Base-by-base conservation (phyloP, 2,797 vertebrate species). In the Poeciliopsis infans region DNA sequence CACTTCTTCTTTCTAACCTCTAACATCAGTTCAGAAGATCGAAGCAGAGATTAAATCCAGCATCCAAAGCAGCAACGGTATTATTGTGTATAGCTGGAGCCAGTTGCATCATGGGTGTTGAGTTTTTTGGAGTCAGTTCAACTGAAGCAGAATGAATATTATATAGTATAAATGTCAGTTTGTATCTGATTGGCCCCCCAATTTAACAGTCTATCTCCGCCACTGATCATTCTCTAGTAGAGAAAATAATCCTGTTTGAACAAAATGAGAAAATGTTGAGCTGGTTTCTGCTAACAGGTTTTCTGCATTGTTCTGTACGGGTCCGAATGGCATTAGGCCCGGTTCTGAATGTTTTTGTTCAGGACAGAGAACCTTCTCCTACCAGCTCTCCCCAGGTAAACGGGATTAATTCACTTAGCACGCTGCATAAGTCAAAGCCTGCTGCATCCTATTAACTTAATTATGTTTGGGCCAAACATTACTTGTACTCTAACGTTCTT, bases 81-180 rank as follows among this genome's bases (percentile, higher is more conserved):
- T 88, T 66, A 85, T 81, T 68, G 31, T 74, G 53, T 33, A 12
- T 79, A 64, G 68, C 92, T 93, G 90, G 89, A 81, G 78, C 71
- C 66, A 15, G 41, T 91, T 94, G 82, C 90, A 87, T 93, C 89
- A 93, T 75, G 43, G 69, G 23, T 28, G 39, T 53, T 73, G 64
- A 79, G 10, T 79, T 80, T 82, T 68, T 36, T 66, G 20, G 36
- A 73, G 75, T 51, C 47, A 61, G 43, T 80, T 47, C 36, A 78
- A 70, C 69, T 73, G 43, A 76, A 23, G 25, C 68, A 82, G 59
- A 72, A 46, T n/a, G 75, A 45, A 82, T 69, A 84, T 78, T 75
- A 64, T 39, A 43, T 69, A 57, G 79, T 66, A 5, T 45, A 4
- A 68, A 45, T 45, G 41, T 25, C 4, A 23, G n/a, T 53, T 72